These are phyloP conservation scores for Oxyteleia sp. DNA, from an alignment of 2,888 invertebrate genomes.

Conservation along the genomic window DNA sequence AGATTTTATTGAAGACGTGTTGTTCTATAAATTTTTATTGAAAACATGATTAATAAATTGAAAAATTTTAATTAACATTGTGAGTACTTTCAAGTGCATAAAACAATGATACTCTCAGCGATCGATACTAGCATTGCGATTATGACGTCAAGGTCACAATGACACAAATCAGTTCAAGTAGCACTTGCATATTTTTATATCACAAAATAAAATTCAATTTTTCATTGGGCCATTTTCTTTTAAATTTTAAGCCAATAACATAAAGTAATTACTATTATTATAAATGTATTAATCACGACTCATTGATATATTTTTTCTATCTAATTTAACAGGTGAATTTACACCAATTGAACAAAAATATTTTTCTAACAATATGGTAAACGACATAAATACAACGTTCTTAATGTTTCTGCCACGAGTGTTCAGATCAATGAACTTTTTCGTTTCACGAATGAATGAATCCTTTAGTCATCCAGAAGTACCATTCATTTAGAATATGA, in stretches of 20 bases:
- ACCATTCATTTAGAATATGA: slow-evolving; percentile 9
- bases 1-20: no score
- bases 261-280: no score
- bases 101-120: slow-evolving; percentile 6
- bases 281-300: no score
- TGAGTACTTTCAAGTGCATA: not conserved
- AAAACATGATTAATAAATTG: no score
- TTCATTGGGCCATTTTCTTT: no score
- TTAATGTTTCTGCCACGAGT: slow-evolving; percentile 14
- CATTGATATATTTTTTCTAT: no score
- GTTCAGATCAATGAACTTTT: slow-evolving; percentile 49
- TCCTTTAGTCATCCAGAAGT: slow-evolving; percentile 12
- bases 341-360: not conserved
- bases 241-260: no score
- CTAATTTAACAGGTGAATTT: no score
- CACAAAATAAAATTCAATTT: no score
- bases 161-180: slow-evolving; percentile 22
- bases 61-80: not conserved
- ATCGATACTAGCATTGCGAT: slow-evolving; percentile 39
- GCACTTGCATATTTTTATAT: not conserved
- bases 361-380: not conserved
- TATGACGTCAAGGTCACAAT: slow-evolving; percentile 38
- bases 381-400: not conserved
- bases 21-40: no score
- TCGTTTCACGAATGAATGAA: slow-evolving; percentile 43